These are phyloP conservation scores for Rhyacophila brunnea DNA, from an alignment of 1,140 invertebrate genomes.

Conservation along the genomic window DNA sequence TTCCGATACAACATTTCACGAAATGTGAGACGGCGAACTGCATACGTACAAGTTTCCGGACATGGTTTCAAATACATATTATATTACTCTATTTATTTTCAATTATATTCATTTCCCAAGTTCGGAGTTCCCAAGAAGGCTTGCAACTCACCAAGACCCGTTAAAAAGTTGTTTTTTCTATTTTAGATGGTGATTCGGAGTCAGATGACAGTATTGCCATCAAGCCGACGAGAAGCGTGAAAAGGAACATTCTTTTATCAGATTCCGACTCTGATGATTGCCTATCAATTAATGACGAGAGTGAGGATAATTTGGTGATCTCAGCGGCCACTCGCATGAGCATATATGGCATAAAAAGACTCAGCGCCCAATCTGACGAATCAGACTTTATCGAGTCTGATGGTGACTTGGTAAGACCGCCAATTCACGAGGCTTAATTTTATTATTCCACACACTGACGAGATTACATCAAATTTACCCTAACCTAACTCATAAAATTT, in stretches of 20 bases:
- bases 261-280: slow-evolving; percentile 19
- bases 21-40: too few relatives aligned
- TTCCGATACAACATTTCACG: too few relatives aligned
- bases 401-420: slow-evolving; percentile 46
- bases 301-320: slow-evolving; percentile 46
- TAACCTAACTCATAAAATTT: too few relatives aligned
- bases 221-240: slow-evolving; percentile 1
- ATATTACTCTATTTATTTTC: too few relatives aligned
- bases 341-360: slow-evolving; percentile 48
- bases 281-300: slow-evolving; percentile 37
- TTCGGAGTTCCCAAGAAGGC: too few relatives aligned
- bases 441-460: too few relatives aligned
- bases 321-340: slow-evolving; percentile 50
- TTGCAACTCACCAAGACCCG: too few relatives aligned
- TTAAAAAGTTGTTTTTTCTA: not conserved
- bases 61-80: too few relatives aligned
- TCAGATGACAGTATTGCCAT: not conserved
- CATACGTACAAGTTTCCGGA: too few relatives aligned
- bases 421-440: too few relatives aligned
- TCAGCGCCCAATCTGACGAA: slow-evolving; percentile 46
- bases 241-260: slow-evolving; percentile 5
- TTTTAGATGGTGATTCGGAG: slow-evolving; percentile 30
- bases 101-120: too few relatives aligned
- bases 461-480: too few relatives aligned
- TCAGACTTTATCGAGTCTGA: slow-evolving; percentile 52